Conservation (phyloP, 2,888 invertebrate species). For the Eilema caniola region DNA sequence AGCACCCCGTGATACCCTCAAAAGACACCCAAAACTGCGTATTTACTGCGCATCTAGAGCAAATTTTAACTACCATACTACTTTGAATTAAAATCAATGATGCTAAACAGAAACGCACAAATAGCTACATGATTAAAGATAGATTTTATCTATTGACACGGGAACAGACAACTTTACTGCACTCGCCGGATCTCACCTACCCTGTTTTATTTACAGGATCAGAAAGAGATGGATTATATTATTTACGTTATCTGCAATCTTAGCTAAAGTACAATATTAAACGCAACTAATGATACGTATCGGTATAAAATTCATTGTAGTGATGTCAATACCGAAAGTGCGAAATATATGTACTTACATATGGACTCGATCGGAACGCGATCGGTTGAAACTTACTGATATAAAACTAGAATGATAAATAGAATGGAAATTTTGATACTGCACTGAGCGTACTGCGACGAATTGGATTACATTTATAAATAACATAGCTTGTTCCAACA, state of each 20-base stretch:
- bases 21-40: too few species aligned
- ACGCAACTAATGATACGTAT: background rate
- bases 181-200: slow-evolving; percentile 14
- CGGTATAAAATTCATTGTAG: background rate
- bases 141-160: slow-evolving; percentile 45
- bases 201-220: slow-evolving; percentile 37
- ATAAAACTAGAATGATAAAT: too few species aligned
- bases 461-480: background rate
- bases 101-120: slow-evolving; percentile 32
- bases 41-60: too few species aligned
- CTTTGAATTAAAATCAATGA: slow-evolving; percentile 28
- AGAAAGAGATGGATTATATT: slow-evolving; percentile 29
- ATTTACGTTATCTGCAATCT: background rate
- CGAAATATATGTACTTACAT: too few species aligned
- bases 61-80: background rate
- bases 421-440: too few species aligned
- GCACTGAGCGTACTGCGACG: too few species aligned
- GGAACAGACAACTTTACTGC: slow-evolving; percentile 43
- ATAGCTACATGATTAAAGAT: slow-evolving; percentile 27
- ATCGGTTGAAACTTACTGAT: too few species aligned
- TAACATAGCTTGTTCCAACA: background rate
- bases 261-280: background rate
- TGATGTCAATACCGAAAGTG: background rate
- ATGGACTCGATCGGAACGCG: too few species aligned
- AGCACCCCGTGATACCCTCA: too few species aligned